Base-by-base conservation (phyloP, 2,797 vertebrate genomes). In the Sebastes cheni region DNA sequence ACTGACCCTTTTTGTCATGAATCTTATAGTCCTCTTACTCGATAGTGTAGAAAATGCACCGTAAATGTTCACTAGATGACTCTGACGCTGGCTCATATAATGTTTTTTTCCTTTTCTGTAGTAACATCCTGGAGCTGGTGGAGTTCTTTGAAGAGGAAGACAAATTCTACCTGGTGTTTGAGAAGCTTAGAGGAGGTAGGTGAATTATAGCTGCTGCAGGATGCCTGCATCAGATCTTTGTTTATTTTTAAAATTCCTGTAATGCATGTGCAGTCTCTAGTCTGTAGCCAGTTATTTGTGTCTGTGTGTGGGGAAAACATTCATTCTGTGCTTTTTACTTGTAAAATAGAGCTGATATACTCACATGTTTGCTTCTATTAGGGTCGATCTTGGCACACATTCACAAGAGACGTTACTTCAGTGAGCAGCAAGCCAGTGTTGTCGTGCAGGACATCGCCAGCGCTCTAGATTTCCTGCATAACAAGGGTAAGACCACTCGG, bases 131-230 rank as follows among this genome's bases (percentile, higher is more conserved):
- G 79, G 98, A 99, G 87, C 95, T 99, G 90, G 98, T 99, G 0
- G 98, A 99, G 91, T 99, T 99, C 92, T 99, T 99, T 10, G 98
- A 99, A 88, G 98, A 99, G 86, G 98, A 99, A 84, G 98, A 99
- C 61, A 97, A 98, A 81, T 99, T 99, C 94, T 99, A 99, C 93
- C 94, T 99, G 92, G 98, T 99, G 90, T 99, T 99, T 90, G 98
- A 99, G 87, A 99, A 99, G 95, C 97, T 99, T 86, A 94, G 97
- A 86, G 98, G 98, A 91, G 98, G 98, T 98, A 66, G 27, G 95
- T 89, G 8, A 1, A 59, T 75, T 61, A 22, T 27, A 67, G 55
- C 36, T 42, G 23, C 46, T 46, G 22, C 18, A 64, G 39, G 25
- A 34, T 42, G n/a, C 29, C 6, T 39, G 8, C 27, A 56, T 68